Evolutionary conservation across 2,797 vertebrate genomes (phyloP).

Genomic region (Pseudotriccus pelzelni): DNA sequence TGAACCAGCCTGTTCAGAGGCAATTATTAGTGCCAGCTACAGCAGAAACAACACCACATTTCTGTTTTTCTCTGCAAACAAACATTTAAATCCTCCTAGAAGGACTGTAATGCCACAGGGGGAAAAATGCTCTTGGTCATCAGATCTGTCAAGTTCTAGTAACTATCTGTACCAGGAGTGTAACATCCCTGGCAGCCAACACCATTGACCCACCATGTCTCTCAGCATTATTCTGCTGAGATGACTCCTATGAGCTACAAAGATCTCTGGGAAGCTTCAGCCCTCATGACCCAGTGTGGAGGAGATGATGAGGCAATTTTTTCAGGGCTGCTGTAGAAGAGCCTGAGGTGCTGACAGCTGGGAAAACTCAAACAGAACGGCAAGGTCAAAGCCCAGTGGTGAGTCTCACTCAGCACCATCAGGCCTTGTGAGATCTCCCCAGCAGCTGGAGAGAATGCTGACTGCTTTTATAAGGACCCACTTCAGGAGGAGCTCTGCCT

Average conservation of each 20-base stretch:
- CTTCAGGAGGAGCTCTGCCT: background rate
- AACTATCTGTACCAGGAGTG: background rate
- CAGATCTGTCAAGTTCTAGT: background rate
- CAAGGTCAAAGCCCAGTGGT: background rate
- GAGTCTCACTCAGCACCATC: background rate
- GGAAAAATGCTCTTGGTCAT: background rate
- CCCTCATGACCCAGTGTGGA: background rate
- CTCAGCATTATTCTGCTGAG: background rate
- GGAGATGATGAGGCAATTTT: background rate
- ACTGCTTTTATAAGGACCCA: background rate
- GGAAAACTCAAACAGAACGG: background rate
- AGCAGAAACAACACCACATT: background rate
- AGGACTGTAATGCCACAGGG: background rate
- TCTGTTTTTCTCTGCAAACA: conserved; percentile 1
- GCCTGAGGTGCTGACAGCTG: background rate
- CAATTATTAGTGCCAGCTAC: background rate
- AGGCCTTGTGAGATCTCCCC: background rate
- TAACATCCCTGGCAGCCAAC: background rate
- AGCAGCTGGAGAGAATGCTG: background rate
- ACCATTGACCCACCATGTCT: accelerated
- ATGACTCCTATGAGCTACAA: background rate
- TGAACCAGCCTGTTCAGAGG: background rate
- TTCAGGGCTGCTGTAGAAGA: background rate
- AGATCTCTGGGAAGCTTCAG: background rate
- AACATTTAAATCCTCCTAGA: background rate